These are phyloP conservation scores for Odontesthes bonariensis DNA, from an alignment of 2,113 vertebrate genomes.

Conservation along the genomic window DNA sequence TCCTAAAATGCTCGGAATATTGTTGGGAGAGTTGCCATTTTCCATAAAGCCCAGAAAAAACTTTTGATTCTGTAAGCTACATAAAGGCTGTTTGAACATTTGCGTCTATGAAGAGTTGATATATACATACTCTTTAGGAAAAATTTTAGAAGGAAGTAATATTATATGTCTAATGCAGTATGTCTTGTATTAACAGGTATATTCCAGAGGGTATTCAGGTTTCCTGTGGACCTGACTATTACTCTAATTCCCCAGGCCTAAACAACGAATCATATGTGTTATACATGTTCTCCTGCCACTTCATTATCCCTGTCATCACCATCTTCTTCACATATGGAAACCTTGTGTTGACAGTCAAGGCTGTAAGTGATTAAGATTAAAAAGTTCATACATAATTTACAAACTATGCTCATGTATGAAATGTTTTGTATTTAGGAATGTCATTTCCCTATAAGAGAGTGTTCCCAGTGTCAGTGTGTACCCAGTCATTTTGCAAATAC, in stretches of 20 bases:
- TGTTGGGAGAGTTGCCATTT: too few relatives aligned
- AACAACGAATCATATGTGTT: conserved; percentile 85
- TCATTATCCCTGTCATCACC: conserved; percentile 74
- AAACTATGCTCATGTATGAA: not conserved
- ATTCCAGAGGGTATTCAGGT: conserved; percentile 85
- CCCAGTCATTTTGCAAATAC: too few relatives aligned
- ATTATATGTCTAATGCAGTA: not conserved
- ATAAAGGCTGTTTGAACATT: too few relatives aligned
- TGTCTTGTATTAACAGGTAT: conserved; percentile 71
- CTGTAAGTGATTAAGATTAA: conserved; percentile 66
- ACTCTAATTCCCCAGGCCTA: conserved; percentile 82
- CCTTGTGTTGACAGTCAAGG: conserved; percentile 85
- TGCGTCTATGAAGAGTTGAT: not conserved
- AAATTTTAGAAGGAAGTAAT: not conserved
- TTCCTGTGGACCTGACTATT: conserved; percentile 85
- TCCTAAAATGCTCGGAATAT: too few relatives aligned
- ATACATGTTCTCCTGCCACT: conserved; percentile 84
- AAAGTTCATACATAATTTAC: not conserved
- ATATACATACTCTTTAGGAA: not conserved
- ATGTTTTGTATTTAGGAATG: not conserved
- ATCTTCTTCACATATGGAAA: conserved; percentile 86
- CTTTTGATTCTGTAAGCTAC: too few relatives aligned
- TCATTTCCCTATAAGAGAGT: not conserved
- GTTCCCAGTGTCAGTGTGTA: too few relatives aligned
- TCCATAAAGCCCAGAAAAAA: too few relatives aligned